These are phyloP conservation scores for Odocoileus virginianus DNA, from an alignment of 2,113 vertebrate genomes.

Conservation along the genomic window DNA sequence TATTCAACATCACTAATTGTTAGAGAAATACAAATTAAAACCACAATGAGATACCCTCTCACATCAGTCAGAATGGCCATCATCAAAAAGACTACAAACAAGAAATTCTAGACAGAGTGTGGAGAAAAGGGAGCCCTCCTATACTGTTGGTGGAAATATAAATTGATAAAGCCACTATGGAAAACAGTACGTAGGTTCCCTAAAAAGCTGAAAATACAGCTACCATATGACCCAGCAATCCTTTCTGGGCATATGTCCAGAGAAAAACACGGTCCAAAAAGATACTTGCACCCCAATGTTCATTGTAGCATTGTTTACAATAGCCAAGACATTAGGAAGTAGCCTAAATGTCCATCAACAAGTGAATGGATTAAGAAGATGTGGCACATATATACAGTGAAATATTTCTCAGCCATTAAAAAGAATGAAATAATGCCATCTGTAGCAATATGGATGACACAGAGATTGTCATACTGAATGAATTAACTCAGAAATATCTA, in stretches of 20 bases:
- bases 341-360: neutral
- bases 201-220: neutral
- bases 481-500: neutral
- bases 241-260: neutral
- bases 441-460: neutral
- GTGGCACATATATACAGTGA: neutral
- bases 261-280: neutral
- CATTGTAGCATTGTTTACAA: neutral
- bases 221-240: neutral
- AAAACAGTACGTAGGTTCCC: neutral
- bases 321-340: neutral
- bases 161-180: neutral
- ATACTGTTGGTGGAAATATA: neutral
- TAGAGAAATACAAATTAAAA: neutral
- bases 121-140: neutral
- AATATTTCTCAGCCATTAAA: neutral
- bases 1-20: neutral
- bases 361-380: neutral
- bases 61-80: neutral
- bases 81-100: neutral
- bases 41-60: neutral
- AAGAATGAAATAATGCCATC: neutral
- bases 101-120: neutral
- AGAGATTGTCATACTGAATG: neutral
- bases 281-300: neutral